These are phyloP conservation scores for Nesoenas mayeri DNA, from an alignment of 2,113 vertebrate genomes.

Conservation along the genomic window DNA sequence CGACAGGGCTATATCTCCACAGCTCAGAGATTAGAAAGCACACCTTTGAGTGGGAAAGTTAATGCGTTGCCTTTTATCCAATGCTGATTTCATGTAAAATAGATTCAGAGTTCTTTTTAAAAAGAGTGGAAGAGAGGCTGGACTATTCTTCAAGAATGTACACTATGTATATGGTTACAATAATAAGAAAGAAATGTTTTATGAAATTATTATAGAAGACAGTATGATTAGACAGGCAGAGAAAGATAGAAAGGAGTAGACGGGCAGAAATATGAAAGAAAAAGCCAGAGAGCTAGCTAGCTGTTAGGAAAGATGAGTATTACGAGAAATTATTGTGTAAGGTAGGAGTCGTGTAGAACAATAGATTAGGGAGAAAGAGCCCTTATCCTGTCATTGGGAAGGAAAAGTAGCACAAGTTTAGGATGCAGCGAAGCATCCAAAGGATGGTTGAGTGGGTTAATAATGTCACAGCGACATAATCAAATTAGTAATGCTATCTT, in stretches of 20 bases:
- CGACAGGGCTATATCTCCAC: neutral
- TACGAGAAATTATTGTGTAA: constrained; percentile 38
- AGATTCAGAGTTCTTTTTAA: neutral
- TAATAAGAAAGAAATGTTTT: constrained; percentile 23
- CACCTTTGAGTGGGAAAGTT: neutral
- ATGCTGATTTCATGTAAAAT: constrained; percentile 22
- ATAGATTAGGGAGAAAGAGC: constrained; percentile 41
- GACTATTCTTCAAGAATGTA: neutral
- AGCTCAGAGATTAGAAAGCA: neutral
- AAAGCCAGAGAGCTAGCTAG: neutral
- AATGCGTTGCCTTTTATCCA: neutral
- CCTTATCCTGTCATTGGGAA: neutral
- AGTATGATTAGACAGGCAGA: constrained; percentile 6
- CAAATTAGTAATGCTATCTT: constrained; percentile 67
- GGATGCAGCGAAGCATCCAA: constrained; percentile 34
- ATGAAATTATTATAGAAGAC: neutral
- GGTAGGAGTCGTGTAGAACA: neutral
- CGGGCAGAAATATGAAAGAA: neutral
- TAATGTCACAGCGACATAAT: constrained; percentile 61
- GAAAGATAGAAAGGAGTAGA: neutral
- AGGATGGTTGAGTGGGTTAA: constrained; percentile 62
- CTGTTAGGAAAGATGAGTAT: neutral
- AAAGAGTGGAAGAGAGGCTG: neutral
- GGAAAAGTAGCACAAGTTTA: constrained; percentile 18
- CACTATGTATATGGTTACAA: neutral